These are phyloP conservation scores for Chrysoperla carnea DNA, from an alignment of 1,140 invertebrate genomes.

Conservation along the genomic window DNA sequence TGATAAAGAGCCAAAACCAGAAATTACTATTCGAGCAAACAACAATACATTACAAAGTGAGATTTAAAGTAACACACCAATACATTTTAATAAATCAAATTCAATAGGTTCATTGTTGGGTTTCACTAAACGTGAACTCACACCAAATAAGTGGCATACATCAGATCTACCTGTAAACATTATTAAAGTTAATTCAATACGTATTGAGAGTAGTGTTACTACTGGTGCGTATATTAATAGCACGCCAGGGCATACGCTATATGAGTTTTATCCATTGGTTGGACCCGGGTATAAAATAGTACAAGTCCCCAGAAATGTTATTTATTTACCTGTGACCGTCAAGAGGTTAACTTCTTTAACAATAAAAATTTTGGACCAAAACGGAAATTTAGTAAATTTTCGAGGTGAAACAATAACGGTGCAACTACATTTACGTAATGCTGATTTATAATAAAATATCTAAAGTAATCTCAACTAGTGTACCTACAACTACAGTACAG, in stretches of 20 bases:
- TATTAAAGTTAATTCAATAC: too few relatives aligned
- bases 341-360: slow-evolving; percentile 8
- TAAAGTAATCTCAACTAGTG: background rate
- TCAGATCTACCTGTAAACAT: too few relatives aligned
- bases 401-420: slow-evolving; percentile 12
- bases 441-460: background rate
- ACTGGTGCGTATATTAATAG: slow-evolving; percentile 14
- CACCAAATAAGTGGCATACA: slow-evolving; percentile 7
- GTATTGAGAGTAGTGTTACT: too few relatives aligned
- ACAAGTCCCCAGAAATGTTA: slow-evolving; percentile 14
- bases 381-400: slow-evolving; percentile 12
- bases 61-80: slow-evolving; percentile 5
- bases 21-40: slow-evolving; percentile 4
- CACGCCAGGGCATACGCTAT: slow-evolving; percentile 10
- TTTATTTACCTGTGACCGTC: slow-evolving; percentile 16
- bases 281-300: slow-evolving; percentile 13
- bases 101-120: slow-evolving; percentile 8
- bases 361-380: slow-evolving; percentile 12
- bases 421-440: slow-evolving; percentile 4
- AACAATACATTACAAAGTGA: slow-evolving; percentile 8
- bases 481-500: background rate
- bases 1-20: too few relatives aligned
- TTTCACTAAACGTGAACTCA: slow-evolving; percentile 2
- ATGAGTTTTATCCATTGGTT: slow-evolving; percentile 14
- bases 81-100: slow-evolving; percentile 8